Conservation (phyloP, 2,888 invertebrate species). For the Drosophila flavopinicola region DNA sequence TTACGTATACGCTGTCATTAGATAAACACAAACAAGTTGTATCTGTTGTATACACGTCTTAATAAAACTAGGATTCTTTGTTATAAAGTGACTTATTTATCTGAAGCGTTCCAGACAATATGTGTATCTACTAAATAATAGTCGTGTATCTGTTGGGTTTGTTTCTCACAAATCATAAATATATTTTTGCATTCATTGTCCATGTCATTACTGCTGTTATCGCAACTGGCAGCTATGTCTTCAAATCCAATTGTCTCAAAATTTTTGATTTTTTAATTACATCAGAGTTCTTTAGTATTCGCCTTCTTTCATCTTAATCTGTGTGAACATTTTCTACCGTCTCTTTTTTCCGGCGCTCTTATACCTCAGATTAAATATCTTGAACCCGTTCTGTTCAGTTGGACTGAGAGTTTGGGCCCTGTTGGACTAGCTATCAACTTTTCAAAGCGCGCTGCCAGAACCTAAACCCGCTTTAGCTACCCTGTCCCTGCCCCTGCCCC, state of each 20-base stretch:
- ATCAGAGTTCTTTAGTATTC: constrained; percentile 35
- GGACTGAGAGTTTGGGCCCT: constrained; percentile 20
- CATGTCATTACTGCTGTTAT: no score
- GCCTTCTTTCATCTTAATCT: constrained; percentile 20
- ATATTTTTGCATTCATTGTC: background rate
- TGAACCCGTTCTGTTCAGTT: constrained; percentile 35
- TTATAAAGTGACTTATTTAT: background rate
- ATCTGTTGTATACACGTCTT: no score
- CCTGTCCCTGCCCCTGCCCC: background rate
- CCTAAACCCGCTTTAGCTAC: constrained; percentile 24
- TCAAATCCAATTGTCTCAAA: constrained; percentile 9
- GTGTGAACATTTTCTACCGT: constrained; percentile 24
- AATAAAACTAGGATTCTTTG: constrained; percentile 2
- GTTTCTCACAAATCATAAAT: background rate
- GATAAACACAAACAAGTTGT: no score
- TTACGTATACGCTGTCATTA: background rate
- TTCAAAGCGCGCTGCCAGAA: constrained; percentile 31
- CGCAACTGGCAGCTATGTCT: constrained; percentile 10
- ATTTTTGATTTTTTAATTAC: constrained; percentile 30
- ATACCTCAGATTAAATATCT: constrained; percentile 38
- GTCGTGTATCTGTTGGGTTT: background rate
- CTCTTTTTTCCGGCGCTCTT: constrained; percentile 15
- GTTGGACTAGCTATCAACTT: constrained; percentile 26
- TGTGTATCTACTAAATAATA: background rate
- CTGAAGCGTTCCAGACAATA: no score